Conservation (phyloP, 2,888 invertebrate genomes). For the Lepidonotus clava region DNA sequence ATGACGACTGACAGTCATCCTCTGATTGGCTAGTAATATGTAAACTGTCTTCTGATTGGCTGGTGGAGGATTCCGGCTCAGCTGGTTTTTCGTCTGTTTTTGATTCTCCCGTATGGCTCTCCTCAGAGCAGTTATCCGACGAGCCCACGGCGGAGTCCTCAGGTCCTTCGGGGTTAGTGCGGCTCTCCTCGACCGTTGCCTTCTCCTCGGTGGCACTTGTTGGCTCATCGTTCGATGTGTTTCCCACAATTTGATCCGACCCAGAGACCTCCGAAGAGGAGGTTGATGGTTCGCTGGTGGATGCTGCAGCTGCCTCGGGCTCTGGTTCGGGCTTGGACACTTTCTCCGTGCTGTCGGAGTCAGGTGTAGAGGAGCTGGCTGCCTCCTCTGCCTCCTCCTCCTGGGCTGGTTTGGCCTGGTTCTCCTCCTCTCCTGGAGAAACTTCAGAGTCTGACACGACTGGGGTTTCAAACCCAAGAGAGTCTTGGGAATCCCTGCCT, state of each 20-base stretch:
- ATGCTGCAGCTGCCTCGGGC: not conserved
- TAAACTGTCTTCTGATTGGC: conserved; percentile 40
- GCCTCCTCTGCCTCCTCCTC: not conserved
- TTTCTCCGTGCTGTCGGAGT: not conserved
- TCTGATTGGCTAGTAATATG: conserved; percentile 44
- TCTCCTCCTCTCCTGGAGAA: not conserved
- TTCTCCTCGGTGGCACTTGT: not conserved
- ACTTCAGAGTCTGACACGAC: conserved; percentile 11
- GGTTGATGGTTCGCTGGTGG: not conserved
- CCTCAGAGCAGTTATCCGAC: not conserved
- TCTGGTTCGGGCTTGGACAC: not conserved
- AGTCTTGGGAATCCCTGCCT: conserved; percentile 35
- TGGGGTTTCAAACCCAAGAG: conserved; percentile 35
- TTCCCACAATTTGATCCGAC: conserved; percentile 11
- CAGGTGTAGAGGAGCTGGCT: not conserved
- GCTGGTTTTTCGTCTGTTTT: not conserved
- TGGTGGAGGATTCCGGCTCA: conserved; percentile 20
- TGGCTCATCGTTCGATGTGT: not conserved
- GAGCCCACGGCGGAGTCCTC: not conserved
- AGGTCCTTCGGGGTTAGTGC: not conserved
- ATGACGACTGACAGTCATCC: conserved; percentile 35
- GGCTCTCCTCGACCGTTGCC: not conserved
- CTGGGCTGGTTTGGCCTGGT: not conserved
- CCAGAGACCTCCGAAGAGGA: conserved; percentile 22
- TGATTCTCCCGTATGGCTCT: not conserved